Percentiles rank a stretch among this genome's conserved stretches.
Conservation (phyloP, 2,113 vertebrate species). For the Choloepus hoffmanni region DNA sequence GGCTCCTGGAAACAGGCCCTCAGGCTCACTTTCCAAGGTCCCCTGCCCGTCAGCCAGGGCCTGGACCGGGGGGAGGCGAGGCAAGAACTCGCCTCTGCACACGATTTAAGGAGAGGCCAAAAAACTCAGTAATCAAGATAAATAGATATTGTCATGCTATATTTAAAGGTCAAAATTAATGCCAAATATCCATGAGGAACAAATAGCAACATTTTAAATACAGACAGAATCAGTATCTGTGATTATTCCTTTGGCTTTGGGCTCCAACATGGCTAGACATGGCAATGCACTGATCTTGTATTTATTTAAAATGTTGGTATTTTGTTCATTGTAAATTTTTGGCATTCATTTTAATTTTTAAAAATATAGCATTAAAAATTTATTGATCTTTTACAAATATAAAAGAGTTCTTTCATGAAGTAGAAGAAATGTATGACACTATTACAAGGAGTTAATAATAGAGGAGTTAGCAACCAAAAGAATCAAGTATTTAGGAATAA, state of each 20-base stretch:
- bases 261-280: neutral
- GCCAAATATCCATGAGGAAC: neutral
- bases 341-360: neutral
- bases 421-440: too few relatives aligned
- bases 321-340: too few relatives aligned
- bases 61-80: neutral
- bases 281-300: neutral
- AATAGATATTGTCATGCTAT: neutral
- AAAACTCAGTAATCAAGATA: neutral
- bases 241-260: neutral
- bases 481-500: too few relatives aligned
- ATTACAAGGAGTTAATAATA: too few relatives aligned
- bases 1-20: slow-evolving; percentile 86
- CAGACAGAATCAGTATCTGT: neutral
- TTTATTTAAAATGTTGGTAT: neutral
- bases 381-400: too few relatives aligned
- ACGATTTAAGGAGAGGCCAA: neutral
- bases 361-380: too few relatives aligned
- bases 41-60: neutral
- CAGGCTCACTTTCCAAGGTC: neutral
- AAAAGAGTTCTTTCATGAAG: too few relatives aligned
- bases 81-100: neutral
- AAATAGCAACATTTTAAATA: neutral
- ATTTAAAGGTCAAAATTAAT: neutral
- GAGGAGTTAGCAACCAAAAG: too few relatives aligned